Base-by-base conservation (phyloP, 2,113 vertebrate genomes). In the Rostratula benghalensis region DNA sequence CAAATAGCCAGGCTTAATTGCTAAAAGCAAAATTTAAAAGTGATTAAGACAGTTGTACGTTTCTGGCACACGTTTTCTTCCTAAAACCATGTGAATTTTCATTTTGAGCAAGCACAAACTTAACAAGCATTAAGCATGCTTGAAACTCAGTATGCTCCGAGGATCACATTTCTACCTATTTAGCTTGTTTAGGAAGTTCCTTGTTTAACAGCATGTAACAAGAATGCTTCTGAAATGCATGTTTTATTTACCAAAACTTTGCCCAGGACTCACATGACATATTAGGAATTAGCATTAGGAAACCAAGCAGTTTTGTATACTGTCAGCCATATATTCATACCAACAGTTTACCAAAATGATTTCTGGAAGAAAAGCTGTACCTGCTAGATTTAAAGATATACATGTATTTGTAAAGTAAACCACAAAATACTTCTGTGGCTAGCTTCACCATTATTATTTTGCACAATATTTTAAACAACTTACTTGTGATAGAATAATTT, bases 401-500 rank as follows among this genome's bases (percentile, higher is more conserved):
- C 7, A 54, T 63, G 67, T 90, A 95, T 96, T 94, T 95, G 45
- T 59, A 77, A 35, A 21, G 84, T 51, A 93, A 90, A 75, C 48
- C 88, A 89, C 50, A 91, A 75, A 25, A 88, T 81, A 90, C 57
- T 97, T 94, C 78, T 84, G 70, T 95, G 71, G 59, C 68, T 56
- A 39, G 50, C 51, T 83, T 96, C 86, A 87, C 90, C 92, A 78
- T 85, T 95, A 80, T 93, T 96, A 87, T 95, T 97, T 96, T 96
- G 75, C 79, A 90, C 54, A 21, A 37, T 83, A 91, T 95, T 95
- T 96, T 94, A 96, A 90, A 94, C 96, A 8, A 95, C 93, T 84
- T 80, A 88, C 94, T 97, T 97, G 94, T 25, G 71, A 93, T 59
- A 85, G 71, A 96, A 96, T 48, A 89, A 95, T 94, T 94, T 92